Evolutionary conservation across 1,140 invertebrate species (phyloP).

Genomic region (Chelonus insularis): DNA sequence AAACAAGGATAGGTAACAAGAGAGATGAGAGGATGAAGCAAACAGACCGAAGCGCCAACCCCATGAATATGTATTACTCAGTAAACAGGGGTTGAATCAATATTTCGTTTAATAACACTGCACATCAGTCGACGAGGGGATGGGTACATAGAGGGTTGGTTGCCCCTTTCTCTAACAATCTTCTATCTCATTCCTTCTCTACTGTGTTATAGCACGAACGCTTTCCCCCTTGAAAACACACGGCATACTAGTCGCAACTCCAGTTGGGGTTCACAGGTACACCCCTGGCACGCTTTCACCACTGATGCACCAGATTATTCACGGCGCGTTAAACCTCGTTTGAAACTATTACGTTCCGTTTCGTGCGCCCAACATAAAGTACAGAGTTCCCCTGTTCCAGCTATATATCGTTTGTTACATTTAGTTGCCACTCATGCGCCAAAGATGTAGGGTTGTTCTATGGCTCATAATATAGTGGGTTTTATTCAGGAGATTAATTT

Average conservation of each 20-base stretch:
- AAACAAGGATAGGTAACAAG: slow-evolving; percentile 7
- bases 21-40: slow-evolving; percentile 24
- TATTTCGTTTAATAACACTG: slow-evolving; percentile 61
- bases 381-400: background rate
- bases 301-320: slow-evolving; percentile 43
- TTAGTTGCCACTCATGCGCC: background rate
- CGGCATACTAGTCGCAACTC: background rate
- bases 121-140: slow-evolving; percentile 25
- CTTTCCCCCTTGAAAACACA: background rate
- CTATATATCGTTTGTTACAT: slow-evolving; percentile 7
- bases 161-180: background rate
- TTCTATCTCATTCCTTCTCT: no score
- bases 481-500: no score
- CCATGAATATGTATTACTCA: slow-evolving; percentile 61
- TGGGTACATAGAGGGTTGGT: slow-evolving; percentile 1
- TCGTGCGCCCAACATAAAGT: slow-evolving; percentile 21
- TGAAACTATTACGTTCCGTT: slow-evolving; percentile 46
- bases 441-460: background rate
- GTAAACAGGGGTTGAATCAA: slow-evolving; percentile 61
- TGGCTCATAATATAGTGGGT: no score
- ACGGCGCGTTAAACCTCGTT: slow-evolving; percentile 49
- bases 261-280: background rate
- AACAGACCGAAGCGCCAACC: slow-evolving; percentile 48
- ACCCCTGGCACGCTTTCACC: slow-evolving; percentile 26
- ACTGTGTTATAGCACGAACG: no score